Conservation (phyloP, 2,797 vertebrate genomes). For the Cirrhinus mrigala region DNA sequence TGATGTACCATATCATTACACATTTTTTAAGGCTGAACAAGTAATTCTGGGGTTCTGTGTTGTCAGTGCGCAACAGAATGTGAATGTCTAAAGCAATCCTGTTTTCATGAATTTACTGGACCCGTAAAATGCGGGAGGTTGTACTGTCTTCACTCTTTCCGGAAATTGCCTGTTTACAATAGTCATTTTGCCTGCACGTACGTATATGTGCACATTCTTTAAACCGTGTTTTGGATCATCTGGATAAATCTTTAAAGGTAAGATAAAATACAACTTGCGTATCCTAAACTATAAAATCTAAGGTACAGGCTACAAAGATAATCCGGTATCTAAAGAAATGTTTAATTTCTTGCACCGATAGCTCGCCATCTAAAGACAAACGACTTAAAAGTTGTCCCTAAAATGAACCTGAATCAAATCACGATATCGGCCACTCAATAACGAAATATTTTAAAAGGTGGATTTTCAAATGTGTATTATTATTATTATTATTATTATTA, state of each 20-base stretch:
- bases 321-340: neutral
- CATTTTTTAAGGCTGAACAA: neutral
- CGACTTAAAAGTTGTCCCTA: neutral
- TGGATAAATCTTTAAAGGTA: constrained; percentile 39
- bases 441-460: neutral
- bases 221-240: constrained; percentile 4
- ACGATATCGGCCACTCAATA: neutral
- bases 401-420: neutral
- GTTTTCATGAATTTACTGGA: constrained; percentile 56
- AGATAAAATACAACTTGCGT: neutral
- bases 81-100: constrained; percentile 34
- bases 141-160: constrained; percentile 58
- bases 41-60: neutral
- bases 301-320: neutral
- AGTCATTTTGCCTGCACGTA: constrained; percentile 41
- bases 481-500: too few species aligned
- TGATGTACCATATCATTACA: constrained; percentile 16
- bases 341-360: neutral
- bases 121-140: constrained; percentile 58
- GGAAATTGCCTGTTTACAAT: constrained; percentile 57
- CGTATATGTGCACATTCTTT: constrained; percentile 15
- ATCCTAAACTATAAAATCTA: neutral
- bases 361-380: neutral
- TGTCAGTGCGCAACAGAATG: neutral
- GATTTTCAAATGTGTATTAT: neutral